Base-by-base conservation (phyloP, 2,888 invertebrate genomes). In the Scaptomyza cyrtandrae region DNA sequence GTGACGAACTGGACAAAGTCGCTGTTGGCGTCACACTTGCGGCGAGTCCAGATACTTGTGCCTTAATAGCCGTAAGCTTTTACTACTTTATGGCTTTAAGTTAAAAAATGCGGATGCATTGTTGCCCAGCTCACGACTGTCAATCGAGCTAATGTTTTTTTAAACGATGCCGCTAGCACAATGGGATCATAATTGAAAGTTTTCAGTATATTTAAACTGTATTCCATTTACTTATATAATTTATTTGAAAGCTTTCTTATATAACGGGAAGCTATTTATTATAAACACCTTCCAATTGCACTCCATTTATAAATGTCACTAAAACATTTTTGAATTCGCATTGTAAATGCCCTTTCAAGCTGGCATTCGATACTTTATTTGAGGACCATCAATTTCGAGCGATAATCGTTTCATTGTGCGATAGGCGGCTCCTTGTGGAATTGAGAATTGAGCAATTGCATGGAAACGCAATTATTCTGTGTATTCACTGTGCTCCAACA, bases 381-480 rank as follows among this genome's bases (percentile, higher is more conserved):
- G 63, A 73, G 59, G 39, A 68, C 75, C 75, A 75, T 75, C 78
- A 73, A 75, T 78, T 75, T 68, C 62, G 63, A 58, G 53, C 53
- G 84, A 83, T 86, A 77, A 83, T 86, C 80, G 84, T 19, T 33
- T 55, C 78, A 73, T 65, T 80, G 80, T 86, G 80, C 69, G 80
- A 64, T 57, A 66, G 67, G 72, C 77, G 61, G 61, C 78, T 78
- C 87, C 79, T 80, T 72, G 56, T 75, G 85, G 86, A 73, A 86
- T 80, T 80, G 78, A 76, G 82, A 78, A 87, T 86, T 80, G 86
- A 80, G 83, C 83, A 88, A 87, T 88, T 87, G 88, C 88, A 81
- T 85, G 80, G 81, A 88, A 81, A 80, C 80, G 83, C 83, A 89
- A 89, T 89, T 89, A 89, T 88, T 76, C 73, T 85, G 88, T 78